A percentile compares a stretch with the other conserved stretches of the same genome.
Conservation (phyloP, 2,888 invertebrate genomes). For the Acanthococcus lagerstroemiae region DNA sequence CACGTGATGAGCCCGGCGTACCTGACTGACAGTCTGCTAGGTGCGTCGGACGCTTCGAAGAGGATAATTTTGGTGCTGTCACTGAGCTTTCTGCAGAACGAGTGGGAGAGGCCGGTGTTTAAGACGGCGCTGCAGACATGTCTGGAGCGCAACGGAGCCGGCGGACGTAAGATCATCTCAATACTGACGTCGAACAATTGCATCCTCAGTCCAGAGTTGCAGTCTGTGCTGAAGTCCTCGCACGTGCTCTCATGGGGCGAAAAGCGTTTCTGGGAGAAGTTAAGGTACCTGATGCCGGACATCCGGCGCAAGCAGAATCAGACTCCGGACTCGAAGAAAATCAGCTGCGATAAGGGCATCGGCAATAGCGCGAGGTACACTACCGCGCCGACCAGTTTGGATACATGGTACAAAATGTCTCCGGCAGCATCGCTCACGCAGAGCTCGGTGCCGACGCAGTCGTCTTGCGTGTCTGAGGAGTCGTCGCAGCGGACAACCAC, state of each 20-base stretch:
- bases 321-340: constrained; percentile 42
- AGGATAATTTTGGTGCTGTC: constrained; percentile 71
- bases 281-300: constrained; percentile 66
- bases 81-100: constrained; percentile 67
- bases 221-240: constrained; percentile 57
- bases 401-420: constrained; percentile 51
- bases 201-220: constrained; percentile 65
- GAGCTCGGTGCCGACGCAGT: constrained; percentile 38
- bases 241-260: constrained; percentile 54
- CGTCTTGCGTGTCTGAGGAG: constrained; percentile 39
- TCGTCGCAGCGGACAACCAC: constrained; percentile 46
- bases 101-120: constrained; percentile 70
- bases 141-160: constrained; percentile 46
- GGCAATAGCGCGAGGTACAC: constrained; percentile 54
- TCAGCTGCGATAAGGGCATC: constrained; percentile 29
- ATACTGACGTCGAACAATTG: constrained; percentile 49
- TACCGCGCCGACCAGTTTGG: constrained; percentile 55
- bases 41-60: constrained; percentile 57
- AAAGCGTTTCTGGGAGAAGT: constrained; percentile 74
- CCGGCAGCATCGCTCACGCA: constrained; percentile 39
- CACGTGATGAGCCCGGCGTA: constrained; percentile 39
- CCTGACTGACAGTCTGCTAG: constrained; percentile 49
- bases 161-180: constrained; percentile 46
- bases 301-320: constrained; percentile 43
- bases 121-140: constrained; percentile 69